A percentile compares a stretch with the other conserved stretches of the same genome.
Conservation (phyloP, 2,888 invertebrate species). For the Nomada ferruginata region DNA sequence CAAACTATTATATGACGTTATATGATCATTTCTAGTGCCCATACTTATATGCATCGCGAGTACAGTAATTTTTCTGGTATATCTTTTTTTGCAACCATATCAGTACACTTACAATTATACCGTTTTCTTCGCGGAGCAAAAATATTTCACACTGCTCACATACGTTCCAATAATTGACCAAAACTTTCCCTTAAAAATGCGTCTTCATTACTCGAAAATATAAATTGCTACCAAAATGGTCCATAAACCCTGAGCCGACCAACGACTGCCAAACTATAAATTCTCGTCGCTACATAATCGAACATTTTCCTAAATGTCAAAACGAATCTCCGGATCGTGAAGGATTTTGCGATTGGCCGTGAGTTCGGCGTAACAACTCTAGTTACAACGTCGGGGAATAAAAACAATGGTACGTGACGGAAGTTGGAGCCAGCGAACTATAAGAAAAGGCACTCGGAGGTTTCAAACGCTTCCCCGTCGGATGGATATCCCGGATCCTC, state of each 20-base stretch:
- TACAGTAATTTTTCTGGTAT: too few relatives aligned
- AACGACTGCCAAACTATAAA: too few relatives aligned
- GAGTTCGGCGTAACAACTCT: background rate
- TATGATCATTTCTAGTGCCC: too few relatives aligned
- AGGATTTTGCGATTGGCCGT: background rate
- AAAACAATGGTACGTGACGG: constrained; percentile 34
- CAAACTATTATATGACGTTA: too few relatives aligned
- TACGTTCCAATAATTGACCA: too few relatives aligned
- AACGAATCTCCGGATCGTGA: background rate
- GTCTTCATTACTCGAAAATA: too few relatives aligned
- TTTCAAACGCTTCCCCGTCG: constrained; percentile 41
- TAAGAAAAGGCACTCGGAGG: constrained; percentile 40
- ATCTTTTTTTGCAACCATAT: too few relatives aligned
- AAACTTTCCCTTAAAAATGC: too few relatives aligned
- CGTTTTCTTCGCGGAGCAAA: too few relatives aligned
- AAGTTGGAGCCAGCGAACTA: constrained; percentile 4
- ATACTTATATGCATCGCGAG: too few relatives aligned
- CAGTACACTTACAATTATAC: too few relatives aligned
- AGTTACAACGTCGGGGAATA: background rate
- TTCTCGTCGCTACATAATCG: background rate
- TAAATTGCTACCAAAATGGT: background rate
- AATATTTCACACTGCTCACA: too few relatives aligned
- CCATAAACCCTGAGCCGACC: background rate
- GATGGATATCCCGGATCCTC: constrained; percentile 53
- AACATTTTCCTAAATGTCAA: background rate